A percentile compares a stretch with the other conserved stretches of the same genome.
Conservation (phyloP, 2,888 invertebrate species). For the Zygogramma bicolorata region DNA sequence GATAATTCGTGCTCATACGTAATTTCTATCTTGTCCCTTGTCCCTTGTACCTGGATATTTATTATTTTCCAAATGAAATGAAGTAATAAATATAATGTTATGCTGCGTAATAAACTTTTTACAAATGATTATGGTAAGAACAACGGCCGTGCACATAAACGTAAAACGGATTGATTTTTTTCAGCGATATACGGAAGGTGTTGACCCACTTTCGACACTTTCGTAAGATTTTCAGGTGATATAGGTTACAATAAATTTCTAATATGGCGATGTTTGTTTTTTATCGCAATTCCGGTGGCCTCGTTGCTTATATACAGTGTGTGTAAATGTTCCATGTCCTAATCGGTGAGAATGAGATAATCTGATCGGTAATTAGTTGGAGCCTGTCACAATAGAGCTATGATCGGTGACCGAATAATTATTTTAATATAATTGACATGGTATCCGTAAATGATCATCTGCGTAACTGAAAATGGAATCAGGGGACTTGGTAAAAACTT, state of each 20-base stretch:
- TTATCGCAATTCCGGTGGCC: slow-evolving; percentile 1
- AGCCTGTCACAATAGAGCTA: too few species aligned
- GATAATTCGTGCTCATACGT: too few species aligned
- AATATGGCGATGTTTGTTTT: slow-evolving; percentile 15
- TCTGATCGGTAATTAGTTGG: neutral
- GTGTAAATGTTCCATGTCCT: neutral
- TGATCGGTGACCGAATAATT: too few species aligned
- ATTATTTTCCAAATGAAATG: neutral
- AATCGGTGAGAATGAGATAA: neutral
- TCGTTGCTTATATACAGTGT: slow-evolving; percentile 9
- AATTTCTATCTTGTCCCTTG: too few species aligned
- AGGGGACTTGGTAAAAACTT: too few species aligned
- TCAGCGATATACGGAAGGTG: slow-evolving; percentile 18
- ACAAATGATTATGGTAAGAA: slow-evolving; percentile 15
- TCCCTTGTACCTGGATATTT: neutral
- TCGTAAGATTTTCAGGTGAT: slow-evolving; percentile 20
- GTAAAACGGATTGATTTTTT: slow-evolving; percentile 10
- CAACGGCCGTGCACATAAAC: slow-evolving; percentile 5
- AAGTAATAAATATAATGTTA: slow-evolving; percentile 7
- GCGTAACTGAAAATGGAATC: too few species aligned
- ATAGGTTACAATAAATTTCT: slow-evolving; percentile 19
- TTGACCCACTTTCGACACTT: slow-evolving; percentile 21
- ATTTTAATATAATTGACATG: too few species aligned
- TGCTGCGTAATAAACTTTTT: slow-evolving; percentile 12
- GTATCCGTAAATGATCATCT: too few species aligned